Conservation (phyloP, 2,888 invertebrate species). For the Agrotis segetum region DNA sequence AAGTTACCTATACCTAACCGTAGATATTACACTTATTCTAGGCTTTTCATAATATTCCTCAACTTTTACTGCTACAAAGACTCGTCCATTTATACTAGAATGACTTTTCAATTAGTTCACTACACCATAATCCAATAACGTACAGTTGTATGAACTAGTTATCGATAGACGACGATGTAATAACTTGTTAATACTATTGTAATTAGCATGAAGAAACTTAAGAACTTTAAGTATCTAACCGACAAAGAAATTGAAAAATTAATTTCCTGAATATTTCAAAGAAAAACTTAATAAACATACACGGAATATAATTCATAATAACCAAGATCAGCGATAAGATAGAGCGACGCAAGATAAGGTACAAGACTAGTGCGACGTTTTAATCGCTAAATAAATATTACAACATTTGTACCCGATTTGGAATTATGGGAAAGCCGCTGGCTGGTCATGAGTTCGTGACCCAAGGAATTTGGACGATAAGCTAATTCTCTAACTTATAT, state of each 20-base stretch:
- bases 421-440: slow-evolving; percentile 12
- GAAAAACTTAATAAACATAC: slow-evolving; percentile 15
- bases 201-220: neutral
- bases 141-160: neutral
- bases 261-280: slow-evolving; percentile 27
- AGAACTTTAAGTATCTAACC: neutral
- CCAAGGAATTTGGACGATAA: slow-evolving; percentile 18
- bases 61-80: neutral
- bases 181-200: slow-evolving; percentile 15
- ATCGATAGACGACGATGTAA: slow-evolving; percentile 1
- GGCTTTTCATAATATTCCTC: neutral
- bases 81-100: neutral
- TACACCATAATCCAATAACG: slow-evolving; percentile 39
- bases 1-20: too few species aligned
- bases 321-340: slow-evolving; percentile 60
- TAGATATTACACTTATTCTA: neutral
- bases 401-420: slow-evolving; percentile 15
- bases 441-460: neutral
- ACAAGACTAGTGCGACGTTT: slow-evolving; percentile 27
- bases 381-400: slow-evolving; percentile 43
- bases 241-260: slow-evolving; percentile 1
- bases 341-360: slow-evolving; percentile 38
- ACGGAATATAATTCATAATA: slow-evolving; percentile 33
- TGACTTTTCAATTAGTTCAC: slow-evolving; percentile 6
- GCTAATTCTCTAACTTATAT: neutral